These are phyloP conservation scores for Sardinella longiceps DNA, from an alignment of 2,797 vertebrate species.

Conservation along the genomic window DNA sequence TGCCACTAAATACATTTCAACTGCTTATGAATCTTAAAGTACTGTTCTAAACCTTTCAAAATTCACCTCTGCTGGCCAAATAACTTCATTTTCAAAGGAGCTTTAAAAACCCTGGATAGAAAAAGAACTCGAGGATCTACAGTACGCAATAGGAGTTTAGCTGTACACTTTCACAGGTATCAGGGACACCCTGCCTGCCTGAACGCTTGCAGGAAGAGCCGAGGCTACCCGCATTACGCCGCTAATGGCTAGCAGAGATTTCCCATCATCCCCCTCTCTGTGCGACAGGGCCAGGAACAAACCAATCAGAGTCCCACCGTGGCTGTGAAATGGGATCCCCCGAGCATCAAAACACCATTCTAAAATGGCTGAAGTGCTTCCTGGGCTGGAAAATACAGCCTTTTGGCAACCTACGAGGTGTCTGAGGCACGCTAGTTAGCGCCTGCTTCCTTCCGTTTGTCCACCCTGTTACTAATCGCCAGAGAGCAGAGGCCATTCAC, in stretches of 20 bases:
- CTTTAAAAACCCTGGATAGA: background rate
- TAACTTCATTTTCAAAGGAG: background rate
- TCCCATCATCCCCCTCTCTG: constrained; percentile 46
- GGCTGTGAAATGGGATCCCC: constrained; percentile 53
- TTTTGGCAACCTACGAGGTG: constrained; percentile 5
- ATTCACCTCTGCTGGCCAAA: background rate
- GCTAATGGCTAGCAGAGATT: constrained; percentile 42
- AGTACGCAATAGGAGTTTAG: constrained; percentile 17
- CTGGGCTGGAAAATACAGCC: background rate
- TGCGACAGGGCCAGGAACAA: constrained; percentile 41
- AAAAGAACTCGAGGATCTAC: background rate
- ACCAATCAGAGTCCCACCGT: constrained; percentile 50
- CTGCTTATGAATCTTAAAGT: background rate
- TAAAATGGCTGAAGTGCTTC: constrained; percentile 52
- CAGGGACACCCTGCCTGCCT: background rate
- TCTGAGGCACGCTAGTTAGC: constrained; percentile 1
- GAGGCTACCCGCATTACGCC: constrained; percentile 32
- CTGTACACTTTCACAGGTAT: constrained; percentile 29
- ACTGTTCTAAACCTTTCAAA: background rate
- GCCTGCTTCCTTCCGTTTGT: background rate
- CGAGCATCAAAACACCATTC: constrained; percentile 48
- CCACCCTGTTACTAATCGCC: constrained; percentile 14
- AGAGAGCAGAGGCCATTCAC: background rate
- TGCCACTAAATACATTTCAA: background rate
- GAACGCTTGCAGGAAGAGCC: background rate